Evolutionary conservation across 2,797 vertebrate species (phyloP).

Genomic region (Lindbergichthys nudifrons): DNA sequence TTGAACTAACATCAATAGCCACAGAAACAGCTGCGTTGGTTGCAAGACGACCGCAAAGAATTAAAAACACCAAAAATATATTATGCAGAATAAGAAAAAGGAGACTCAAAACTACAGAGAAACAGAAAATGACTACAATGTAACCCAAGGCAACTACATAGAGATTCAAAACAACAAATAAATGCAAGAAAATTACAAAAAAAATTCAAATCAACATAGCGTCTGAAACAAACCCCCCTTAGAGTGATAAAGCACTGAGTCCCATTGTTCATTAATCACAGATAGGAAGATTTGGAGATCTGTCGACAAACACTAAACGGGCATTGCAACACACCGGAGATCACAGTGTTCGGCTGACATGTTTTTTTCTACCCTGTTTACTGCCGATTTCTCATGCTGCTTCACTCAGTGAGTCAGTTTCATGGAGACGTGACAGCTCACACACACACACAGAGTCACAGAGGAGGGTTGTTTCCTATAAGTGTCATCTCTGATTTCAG

Average conservation of each 20-base stretch:
- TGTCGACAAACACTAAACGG: slow-evolving; percentile 34
- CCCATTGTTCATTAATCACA: slow-evolving; percentile 42
- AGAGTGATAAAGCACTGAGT: slow-evolving; percentile 39
- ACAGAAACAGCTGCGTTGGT: background rate
- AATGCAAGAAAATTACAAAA: background rate
- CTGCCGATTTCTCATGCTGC: background rate
- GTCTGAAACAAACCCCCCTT: background rate
- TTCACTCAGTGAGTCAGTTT: slow-evolving; percentile 20
- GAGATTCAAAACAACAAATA: background rate
- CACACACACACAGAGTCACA: slow-evolving; percentile 21
- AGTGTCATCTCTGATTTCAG: background rate
- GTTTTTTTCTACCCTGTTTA: slow-evolving; percentile 17
- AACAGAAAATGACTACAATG: background rate
- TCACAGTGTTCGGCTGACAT: background rate
- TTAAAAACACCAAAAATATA: too few species aligned
- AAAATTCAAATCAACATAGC: too few species aligned
- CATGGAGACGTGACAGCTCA: slow-evolving; percentile 53
- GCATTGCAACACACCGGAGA: slow-evolving; percentile 32
- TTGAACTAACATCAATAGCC: background rate
- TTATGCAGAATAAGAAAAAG: background rate
- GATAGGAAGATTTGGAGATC: slow-evolving; percentile 22
- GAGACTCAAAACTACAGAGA: background rate
- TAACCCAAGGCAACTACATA: background rate
- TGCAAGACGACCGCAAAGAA: background rate
- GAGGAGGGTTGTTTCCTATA: background rate